phyloP scores from a whole-genome alignment of 2,113 vertebrate genomes.

The Albula goreensis region DNA sequence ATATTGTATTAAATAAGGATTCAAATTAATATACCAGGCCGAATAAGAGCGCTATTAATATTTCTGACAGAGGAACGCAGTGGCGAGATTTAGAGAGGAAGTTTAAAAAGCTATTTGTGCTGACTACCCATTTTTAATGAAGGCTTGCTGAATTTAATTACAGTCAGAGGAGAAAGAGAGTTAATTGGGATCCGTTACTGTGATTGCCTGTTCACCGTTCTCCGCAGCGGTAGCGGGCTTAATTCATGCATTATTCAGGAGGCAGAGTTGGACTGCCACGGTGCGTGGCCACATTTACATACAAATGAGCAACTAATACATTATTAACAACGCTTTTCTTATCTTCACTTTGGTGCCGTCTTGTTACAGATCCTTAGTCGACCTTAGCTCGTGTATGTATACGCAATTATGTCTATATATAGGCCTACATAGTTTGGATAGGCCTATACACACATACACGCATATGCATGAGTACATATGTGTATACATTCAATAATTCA shows the following conservation, averaged over 20 bases:
- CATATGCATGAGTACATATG: background rate
- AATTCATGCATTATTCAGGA: conserved; percentile 28
- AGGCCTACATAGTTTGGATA: background rate
- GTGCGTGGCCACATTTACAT: conserved; percentile 39
- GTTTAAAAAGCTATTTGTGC: background rate
- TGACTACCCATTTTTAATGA: background rate
- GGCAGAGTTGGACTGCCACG: conserved; percentile 16
- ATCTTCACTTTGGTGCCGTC: conserved; percentile 1
- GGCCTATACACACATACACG: conserved; percentile 3
- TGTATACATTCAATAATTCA: too few species aligned
- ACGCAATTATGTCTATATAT: background rate
- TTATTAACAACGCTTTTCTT: conserved; percentile 25
- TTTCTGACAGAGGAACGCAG: background rate
- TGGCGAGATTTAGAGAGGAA: background rate
- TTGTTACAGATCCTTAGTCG: background rate
- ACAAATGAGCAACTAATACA: conserved; percentile 35
- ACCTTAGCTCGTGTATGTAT: background rate
- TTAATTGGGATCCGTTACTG: background rate
- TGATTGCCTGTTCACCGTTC: background rate
- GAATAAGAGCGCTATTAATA: background rate
- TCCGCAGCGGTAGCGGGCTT: background rate
- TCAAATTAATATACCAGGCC: background rate
- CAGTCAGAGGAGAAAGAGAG: background rate
- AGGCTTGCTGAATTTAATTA: conserved; percentile 1
- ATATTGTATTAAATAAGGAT: too few species aligned